A percentile compares a stretch with the other conserved stretches of the same genome.
phyloP scores from a whole-genome alignment of 2,888 invertebrate genomes.

The Cecidostiba fungosa region DNA sequence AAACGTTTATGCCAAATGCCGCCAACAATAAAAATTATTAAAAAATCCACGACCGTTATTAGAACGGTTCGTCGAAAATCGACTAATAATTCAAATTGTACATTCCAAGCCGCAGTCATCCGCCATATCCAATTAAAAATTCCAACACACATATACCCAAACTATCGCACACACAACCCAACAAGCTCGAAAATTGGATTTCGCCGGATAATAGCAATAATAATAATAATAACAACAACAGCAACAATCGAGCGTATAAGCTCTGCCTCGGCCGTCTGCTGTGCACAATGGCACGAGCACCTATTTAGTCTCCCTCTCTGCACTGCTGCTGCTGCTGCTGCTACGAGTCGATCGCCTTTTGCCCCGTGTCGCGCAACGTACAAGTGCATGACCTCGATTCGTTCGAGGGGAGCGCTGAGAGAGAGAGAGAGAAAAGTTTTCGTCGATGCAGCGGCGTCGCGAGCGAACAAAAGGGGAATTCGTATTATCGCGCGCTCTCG shows the following conservation, averaged over 20 bases:
- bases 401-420: neutral
- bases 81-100: neutral
- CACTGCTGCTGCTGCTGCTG: neutral
- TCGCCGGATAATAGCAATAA: conserved; percentile 10
- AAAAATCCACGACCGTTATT: no score
- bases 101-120: neutral
- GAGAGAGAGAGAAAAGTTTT: conserved; percentile 27
- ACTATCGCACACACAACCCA: neutral
- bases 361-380: conserved; percentile 40
- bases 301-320: conserved; percentile 18
- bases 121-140: neutral
- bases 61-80: neutral
- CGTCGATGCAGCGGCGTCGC: conserved; percentile 31
- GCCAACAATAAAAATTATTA: neutral
- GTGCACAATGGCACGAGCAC: conserved; percentile 1
- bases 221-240: conserved; percentile 19
- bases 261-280: neutral
- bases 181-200: conserved; percentile 35
- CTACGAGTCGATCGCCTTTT: conserved; percentile 43
- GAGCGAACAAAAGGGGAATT: conserved; percentile 50
- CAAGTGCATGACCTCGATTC: conserved; percentile 63
- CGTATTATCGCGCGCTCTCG: conserved; percentile 53
- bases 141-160: neutral
- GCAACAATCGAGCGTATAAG: neutral
- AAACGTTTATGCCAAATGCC: neutral